These are phyloP conservation scores for Tetrax tetrax DNA, from an alignment of 2,113 vertebrate species.

Conservation along the genomic window DNA sequence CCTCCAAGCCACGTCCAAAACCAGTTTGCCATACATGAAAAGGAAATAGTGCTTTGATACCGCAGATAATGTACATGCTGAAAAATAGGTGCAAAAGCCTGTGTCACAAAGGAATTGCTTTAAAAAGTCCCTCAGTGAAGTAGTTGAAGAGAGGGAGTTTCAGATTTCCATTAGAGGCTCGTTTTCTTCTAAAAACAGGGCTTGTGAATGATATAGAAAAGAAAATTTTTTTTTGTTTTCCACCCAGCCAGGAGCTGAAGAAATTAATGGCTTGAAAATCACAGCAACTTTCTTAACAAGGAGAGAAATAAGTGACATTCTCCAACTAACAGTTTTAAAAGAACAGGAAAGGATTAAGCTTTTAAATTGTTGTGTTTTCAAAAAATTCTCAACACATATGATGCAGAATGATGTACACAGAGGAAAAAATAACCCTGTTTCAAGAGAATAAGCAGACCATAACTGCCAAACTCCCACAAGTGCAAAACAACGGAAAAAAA, in stretches of 20 bases:
- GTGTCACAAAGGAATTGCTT: neutral
- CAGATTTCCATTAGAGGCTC: neutral
- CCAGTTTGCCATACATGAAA: neutral
- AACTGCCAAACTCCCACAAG: neutral
- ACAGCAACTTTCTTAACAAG: neutral
- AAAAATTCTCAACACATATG: neutral
- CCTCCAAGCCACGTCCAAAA: neutral
- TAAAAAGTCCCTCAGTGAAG: neutral
- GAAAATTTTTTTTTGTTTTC: neutral
- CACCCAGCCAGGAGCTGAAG: neutral
- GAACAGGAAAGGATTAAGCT: neutral
- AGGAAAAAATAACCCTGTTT: neutral
- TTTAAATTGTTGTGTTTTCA: neutral
- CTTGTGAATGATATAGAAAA: neutral
- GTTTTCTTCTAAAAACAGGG: neutral
- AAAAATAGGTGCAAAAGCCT: neutral
- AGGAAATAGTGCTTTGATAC: neutral
- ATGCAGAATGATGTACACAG: neutral
- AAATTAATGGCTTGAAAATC: neutral
- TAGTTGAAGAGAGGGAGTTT: neutral
- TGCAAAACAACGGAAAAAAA: neutral
- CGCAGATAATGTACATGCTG: neutral
- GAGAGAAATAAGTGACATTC: neutral
- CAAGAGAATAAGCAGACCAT: neutral
- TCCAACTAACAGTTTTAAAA: neutral